A percentile compares a stretch with the other conserved stretches of the same genome.
Conservation (phyloP, 2,888 invertebrate genomes). For the Myopa testacea region DNA sequence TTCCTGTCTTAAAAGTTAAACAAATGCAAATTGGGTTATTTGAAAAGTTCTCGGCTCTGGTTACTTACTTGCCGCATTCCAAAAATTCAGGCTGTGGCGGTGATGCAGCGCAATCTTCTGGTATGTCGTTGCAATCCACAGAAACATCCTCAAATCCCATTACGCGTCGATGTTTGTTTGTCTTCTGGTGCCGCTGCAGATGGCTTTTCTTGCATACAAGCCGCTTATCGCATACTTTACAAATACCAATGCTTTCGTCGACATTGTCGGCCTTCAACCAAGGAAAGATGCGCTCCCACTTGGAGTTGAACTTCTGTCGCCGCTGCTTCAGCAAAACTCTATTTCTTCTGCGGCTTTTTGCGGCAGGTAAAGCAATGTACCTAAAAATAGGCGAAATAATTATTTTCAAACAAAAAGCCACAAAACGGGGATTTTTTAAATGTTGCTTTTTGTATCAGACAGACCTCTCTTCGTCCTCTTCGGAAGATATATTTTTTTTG, state of each 20-base stretch:
- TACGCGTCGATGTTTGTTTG: constrained; percentile 48
- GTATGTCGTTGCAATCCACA: constrained; percentile 24
- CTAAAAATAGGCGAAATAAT: neutral
- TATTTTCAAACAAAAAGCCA: neutral
- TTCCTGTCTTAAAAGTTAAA: constrained; percentile 39
- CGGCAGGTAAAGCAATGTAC: constrained; percentile 31
- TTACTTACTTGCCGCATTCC: constrained; percentile 44
- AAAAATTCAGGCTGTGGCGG: constrained; percentile 42
- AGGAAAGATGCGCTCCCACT: constrained; percentile 50
- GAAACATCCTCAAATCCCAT: constrained; percentile 48
- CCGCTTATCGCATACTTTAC: constrained; percentile 49
- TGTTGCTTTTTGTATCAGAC: constrained; percentile 27
- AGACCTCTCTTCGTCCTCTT: constrained; percentile 43
- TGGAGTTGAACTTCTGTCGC: constrained; percentile 48
- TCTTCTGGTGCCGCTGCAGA: constrained; percentile 50
- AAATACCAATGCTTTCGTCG: constrained; percentile 50
- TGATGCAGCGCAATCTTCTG: constrained; percentile 45
- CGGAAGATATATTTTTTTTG: constrained; percentile 30
- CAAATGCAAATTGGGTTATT: neutral
- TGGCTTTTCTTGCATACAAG: constrained; percentile 53
- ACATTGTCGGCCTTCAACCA: constrained; percentile 49
- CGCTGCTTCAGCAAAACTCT: constrained; percentile 41
- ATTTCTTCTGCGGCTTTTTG: constrained; percentile 14
- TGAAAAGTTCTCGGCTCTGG: constrained; percentile 6
- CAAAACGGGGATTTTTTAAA: constrained; percentile 25